These are phyloP conservation scores for Rhea pennata DNA, from an alignment of 2,113 vertebrate genomes.

Conservation along the genomic window DNA sequence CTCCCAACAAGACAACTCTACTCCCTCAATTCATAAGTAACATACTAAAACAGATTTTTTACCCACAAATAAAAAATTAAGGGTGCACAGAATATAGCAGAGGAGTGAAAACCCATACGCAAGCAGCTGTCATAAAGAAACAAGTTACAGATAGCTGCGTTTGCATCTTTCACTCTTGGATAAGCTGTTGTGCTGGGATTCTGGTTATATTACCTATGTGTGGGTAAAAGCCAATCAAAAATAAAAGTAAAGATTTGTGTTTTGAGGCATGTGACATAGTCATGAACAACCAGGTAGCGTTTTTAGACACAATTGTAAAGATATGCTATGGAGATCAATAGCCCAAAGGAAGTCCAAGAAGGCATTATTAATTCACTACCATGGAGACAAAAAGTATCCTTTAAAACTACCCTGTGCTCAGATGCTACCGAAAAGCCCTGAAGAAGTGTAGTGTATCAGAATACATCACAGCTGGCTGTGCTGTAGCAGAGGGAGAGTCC, in stretches of 20 bases:
- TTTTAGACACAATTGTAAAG: not conserved
- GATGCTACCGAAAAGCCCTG: fast-evolving
- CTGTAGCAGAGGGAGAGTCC: not conserved
- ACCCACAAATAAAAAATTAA: not conserved
- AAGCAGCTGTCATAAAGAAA: not conserved
- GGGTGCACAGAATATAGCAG: not conserved
- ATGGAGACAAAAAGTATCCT: not conserved
- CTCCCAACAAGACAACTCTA: not conserved
- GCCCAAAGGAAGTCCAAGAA: not conserved
- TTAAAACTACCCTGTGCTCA: not conserved
- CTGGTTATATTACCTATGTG: not conserved
- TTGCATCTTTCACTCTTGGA: not conserved
- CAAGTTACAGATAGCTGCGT: not conserved
- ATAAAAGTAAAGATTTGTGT: not conserved
- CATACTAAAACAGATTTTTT: not conserved
- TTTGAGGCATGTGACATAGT: not conserved
- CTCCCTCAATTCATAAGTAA: not conserved
- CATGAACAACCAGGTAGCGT: not conserved
- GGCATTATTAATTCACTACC: not conserved
- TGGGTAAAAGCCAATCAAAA: not conserved
- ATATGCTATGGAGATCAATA: not conserved
- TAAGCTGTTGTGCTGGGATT: not conserved
- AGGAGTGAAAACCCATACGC: not conserved
- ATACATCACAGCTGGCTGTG: not conserved
- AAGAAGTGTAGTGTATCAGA: not conserved